These are phyloP conservation scores for Rhipidura dahli DNA, from an alignment of 2,113 vertebrate genomes.

Conservation along the genomic window DNA sequence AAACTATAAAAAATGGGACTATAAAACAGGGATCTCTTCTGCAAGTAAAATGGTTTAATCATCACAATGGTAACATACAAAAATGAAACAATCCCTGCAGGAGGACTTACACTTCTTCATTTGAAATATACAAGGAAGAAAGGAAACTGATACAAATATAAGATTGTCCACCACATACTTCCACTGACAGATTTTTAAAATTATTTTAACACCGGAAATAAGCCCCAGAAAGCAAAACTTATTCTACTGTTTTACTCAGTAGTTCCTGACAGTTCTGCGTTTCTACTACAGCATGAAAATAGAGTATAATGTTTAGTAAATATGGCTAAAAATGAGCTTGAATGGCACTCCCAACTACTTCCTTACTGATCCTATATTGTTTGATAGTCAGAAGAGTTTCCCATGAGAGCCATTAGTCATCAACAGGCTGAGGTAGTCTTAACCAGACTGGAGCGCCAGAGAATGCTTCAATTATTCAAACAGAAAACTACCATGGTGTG, in stretches of 20 bases:
- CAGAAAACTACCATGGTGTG: not conserved
- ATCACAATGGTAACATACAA: not conserved
- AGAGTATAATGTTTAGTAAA: not conserved
- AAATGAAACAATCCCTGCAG: not conserved
- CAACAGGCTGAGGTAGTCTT: not conserved
- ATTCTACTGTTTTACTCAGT: not conserved
- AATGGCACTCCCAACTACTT: not conserved
- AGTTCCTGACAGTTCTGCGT: not conserved
- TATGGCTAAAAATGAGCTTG: not conserved
- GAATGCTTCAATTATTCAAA: not conserved
- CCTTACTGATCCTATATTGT: not conserved
- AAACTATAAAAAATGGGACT: not conserved
- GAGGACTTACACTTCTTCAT: not conserved
- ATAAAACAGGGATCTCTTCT: not conserved
- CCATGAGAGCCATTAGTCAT: not conserved
- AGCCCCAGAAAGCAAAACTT: not conserved
- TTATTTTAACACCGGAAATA: not conserved
- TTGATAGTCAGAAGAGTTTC: not conserved
- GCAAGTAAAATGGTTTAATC: not conserved
- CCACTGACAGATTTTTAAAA: not conserved
- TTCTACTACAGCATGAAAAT: not conserved
- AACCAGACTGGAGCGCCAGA: not conserved
- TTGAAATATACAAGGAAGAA: not conserved
- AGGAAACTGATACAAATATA: not conserved
- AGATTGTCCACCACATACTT: not conserved